A percentile compares a stretch with the other conserved stretches of the same genome.
Evolutionary conservation across 2,888 invertebrate species (phyloP).

Genomic region (Agrochola lychnidis): DNA sequence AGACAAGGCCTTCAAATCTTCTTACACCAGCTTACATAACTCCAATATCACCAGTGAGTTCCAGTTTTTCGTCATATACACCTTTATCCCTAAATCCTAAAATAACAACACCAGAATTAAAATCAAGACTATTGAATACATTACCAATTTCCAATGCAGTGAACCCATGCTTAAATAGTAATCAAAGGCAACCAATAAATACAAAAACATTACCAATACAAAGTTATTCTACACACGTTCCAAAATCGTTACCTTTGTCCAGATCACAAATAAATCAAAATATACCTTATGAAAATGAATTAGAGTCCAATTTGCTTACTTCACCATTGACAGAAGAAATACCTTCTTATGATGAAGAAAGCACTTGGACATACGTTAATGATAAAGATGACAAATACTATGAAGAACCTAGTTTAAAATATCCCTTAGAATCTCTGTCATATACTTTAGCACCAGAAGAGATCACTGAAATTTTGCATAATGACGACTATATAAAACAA

Average conservation of each 20-base stretch:
- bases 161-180: neutral
- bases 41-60: neutral
- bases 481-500: neutral
- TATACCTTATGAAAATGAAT: neutral
- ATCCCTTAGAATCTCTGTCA: constrained; percentile 16
- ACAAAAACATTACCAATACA: neutral
- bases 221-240: neutral
- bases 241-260: neutral
- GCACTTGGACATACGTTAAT: neutral
- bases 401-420: neutral
- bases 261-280: constrained; percentile 1
- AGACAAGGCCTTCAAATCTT: neutral
- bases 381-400: neutral
- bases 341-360: neutral
- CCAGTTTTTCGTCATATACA: neutral
- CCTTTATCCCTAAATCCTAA: neutral
- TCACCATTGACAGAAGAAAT: neutral
- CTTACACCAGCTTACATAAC: neutral
- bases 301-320: constrained; percentile 2
- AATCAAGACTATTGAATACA: neutral
- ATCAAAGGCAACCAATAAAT: neutral
- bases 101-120: neutral
- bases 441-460: constrained; percentile 15
- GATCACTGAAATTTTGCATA: neutral
- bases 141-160: neutral